Evolutionary conservation across 2,113 vertebrate genomes (phyloP).

Genomic region (Apeltes quadracus): DNA sequence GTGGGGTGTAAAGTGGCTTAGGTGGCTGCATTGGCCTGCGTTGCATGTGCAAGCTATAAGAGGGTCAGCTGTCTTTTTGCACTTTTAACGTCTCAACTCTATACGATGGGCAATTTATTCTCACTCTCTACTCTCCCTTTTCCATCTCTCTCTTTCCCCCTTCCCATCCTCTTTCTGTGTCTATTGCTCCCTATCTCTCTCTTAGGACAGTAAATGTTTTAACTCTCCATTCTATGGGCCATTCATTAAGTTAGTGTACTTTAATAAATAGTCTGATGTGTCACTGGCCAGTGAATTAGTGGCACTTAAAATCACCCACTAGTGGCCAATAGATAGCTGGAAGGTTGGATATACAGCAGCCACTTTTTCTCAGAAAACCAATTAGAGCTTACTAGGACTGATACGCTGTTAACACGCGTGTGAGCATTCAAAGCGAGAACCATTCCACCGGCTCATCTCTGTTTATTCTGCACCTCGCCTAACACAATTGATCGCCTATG

Average conservation of each 20-base stretch:
- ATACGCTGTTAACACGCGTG: conserved; percentile 14
- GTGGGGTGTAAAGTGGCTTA: conserved; percentile 71
- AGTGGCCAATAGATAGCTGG: conserved; percentile 69
- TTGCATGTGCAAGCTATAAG: conserved; percentile 71
- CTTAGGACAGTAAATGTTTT: conserved; percentile 81
- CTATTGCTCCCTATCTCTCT: conserved; percentile 73
- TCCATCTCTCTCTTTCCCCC: conserved; percentile 34
- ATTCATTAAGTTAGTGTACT: conserved; percentile 84
- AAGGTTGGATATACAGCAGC: conserved; percentile 60
- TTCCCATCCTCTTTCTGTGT: conserved; percentile 60
- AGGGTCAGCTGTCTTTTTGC: conserved; percentile 84
- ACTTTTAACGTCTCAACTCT: conserved; percentile 81
- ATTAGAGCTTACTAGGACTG: conserved; percentile 37
- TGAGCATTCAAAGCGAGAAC: conserved; percentile 27
- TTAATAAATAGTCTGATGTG: conserved; percentile 84
- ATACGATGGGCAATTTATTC: conserved; percentile 81
- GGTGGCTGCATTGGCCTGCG: conserved; percentile 55
- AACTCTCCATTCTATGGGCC: conserved; percentile 82
- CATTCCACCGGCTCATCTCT: not conserved
- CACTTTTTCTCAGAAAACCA: conserved; percentile 53
- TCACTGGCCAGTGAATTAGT: conserved; percentile 81
- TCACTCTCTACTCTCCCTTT: conserved; percentile 60
- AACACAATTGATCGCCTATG: not conserved
- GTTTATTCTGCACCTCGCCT: too few species aligned
- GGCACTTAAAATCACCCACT: conserved; percentile 77